Evolutionary conservation across 2,888 invertebrate species (phyloP), one percentile per base, ranked within the genome.

Genomic region (Scrobipalpa atriplicella): DNA sequence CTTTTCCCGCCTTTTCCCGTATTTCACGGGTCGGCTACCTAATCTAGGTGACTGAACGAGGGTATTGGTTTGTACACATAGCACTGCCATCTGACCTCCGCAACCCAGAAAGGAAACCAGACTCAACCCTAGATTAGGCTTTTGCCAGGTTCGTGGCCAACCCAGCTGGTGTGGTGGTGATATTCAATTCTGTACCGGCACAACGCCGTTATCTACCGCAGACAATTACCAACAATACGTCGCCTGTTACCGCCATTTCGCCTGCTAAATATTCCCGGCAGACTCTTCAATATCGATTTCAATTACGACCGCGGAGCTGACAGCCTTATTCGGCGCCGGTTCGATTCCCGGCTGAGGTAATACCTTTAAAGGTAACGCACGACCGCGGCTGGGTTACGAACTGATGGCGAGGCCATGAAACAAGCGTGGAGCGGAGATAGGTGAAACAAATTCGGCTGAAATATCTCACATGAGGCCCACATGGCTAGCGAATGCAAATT

Each of bases 281-380:
- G 16, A 29, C 13, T 62, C 54, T 54, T 54, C 38, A 38, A 19
- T 60, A 58, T 43, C 62, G 41, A 52, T 58, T 66, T 51, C 68
- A 68, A 70, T 68, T 71, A 70, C 68, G 43, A 19, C 38, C 16
- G 60, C 47, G 64, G 67, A 62, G 62, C 67, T 41, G 62, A 56
- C 52, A 7, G 41, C 29, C 64, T 66, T 69, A 19, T 58, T 52
- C 58, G 60, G 39, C 52, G 67, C 52, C 19, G 64, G 66, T 67
- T 67, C 64, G 62, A 29, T 67, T 52, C 66, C 61, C 19, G 69
- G 43, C 52, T 56, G 38, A 51, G 62, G 62, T 62, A 62, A 62
- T 62, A 43, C 71, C 71, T 66, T 68, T 61, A 67, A 71, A 64
- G 71, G 71, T 64, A 60, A 67, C 62, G 63, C 71, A 70, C 71